Percentiles rank a stretch among this genome's conserved stretches.
Evolutionary conservation across 2,113 vertebrate genomes (phyloP).

Genomic region (Microcebus lehilahytsara): DNA sequence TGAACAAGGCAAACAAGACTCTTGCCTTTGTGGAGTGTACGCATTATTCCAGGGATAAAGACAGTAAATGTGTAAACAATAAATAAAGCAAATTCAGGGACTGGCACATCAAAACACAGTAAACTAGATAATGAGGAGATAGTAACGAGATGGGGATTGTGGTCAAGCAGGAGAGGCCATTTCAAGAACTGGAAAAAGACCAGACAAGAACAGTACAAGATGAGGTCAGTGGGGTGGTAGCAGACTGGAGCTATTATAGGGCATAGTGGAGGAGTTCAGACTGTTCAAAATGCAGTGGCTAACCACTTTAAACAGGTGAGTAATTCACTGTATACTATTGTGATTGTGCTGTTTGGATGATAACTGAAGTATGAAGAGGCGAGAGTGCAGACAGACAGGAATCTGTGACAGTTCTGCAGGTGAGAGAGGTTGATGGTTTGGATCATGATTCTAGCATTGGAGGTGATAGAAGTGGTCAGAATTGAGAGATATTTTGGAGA

Average conservation of each 20-base stretch:
- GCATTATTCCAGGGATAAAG: neutral
- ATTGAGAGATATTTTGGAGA: neutral
- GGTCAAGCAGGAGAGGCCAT: neutral
- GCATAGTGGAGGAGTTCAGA: neutral
- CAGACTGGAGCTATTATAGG: neutral
- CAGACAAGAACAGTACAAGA: neutral
- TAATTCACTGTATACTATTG: neutral
- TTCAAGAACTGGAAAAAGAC: neutral
- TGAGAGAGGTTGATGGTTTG: neutral
- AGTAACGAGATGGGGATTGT: neutral
- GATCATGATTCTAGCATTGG: neutral
- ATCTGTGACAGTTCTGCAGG: neutral
- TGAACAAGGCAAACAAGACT: neutral
- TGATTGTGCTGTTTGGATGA: neutral
- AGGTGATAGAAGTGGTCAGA: neutral
- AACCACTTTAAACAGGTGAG: neutral
- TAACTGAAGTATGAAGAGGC: neutral
- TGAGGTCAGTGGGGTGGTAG: neutral
- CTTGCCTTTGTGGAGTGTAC: neutral
- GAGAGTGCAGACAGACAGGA: neutral
- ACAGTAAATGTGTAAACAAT: neutral
- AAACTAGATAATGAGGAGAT: neutral
- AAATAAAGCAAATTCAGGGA: neutral
- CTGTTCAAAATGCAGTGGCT: constrained; percentile 22
- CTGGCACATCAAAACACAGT: neutral